Conservation (phyloP, 2,113 vertebrate genomes). For the Osmerus eperlanus region DNA sequence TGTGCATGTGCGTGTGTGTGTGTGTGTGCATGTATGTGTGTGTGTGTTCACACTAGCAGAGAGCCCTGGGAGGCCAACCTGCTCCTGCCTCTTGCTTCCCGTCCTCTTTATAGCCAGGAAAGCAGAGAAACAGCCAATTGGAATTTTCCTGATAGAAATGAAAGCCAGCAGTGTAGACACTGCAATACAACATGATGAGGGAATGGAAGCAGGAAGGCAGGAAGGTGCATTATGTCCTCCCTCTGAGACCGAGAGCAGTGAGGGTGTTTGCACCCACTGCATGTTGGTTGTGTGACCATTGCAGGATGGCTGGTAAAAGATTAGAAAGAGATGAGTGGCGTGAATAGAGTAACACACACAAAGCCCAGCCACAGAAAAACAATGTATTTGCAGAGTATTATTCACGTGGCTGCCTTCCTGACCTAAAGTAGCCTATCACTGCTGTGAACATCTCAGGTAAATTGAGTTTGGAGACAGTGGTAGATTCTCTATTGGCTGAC, state of each 20-base stretch:
- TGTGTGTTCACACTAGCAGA: background rate
- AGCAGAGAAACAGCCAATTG: slow-evolving; percentile 10
- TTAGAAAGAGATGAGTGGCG: no score
- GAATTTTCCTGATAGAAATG: slow-evolving; percentile 27
- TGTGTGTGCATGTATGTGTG: background rate
- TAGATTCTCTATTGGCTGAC: background rate
- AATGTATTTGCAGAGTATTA: background rate
- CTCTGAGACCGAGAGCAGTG: background rate
- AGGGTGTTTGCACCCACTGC: no score
- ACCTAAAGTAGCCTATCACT: no score
- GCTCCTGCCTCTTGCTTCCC: background rate
- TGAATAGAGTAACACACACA: background rate
- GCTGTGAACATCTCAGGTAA: no score
- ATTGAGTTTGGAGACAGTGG: no score
- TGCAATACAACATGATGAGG: slow-evolving; percentile 16
- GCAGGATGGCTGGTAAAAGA: background rate
- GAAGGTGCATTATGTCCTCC: background rate
- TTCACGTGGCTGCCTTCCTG: no score
- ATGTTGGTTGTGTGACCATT: background rate
- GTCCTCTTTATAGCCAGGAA: background rate
- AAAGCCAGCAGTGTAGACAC: slow-evolving; percentile 17
- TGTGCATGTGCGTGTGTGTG: background rate
- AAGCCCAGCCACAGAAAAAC: background rate
- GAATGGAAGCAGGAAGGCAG: slow-evolving; percentile 11
- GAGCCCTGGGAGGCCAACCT: slow-evolving; percentile 6